Conservation (phyloP, 2,888 invertebrate genomes). For the Epiblema foenella region DNA sequence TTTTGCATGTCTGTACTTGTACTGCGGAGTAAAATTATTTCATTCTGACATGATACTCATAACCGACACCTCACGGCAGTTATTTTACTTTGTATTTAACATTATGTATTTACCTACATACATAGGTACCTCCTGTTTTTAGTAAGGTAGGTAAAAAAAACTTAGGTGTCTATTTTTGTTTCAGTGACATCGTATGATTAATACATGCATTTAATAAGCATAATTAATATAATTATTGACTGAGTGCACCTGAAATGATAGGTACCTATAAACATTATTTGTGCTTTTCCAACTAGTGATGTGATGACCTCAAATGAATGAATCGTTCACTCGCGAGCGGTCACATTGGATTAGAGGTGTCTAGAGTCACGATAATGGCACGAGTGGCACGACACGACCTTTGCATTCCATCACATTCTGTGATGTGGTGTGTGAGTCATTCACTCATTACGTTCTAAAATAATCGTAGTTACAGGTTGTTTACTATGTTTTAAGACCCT, state of each 20-base stretch:
- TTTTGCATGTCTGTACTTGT: neutral
- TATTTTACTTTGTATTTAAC: too few relatives aligned
- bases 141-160: too few relatives aligned
- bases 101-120: too few relatives aligned
- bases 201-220: too few relatives aligned
- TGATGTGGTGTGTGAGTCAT: slow-evolving; percentile 30
- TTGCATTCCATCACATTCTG: slow-evolving; percentile 32
- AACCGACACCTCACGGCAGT: neutral
- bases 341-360: slow-evolving; percentile 10
- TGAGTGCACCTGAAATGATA: too few relatives aligned
- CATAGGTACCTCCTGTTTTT: too few relatives aligned
- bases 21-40: neutral
- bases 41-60: neutral
- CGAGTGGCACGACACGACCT: slow-evolving; percentile 36
- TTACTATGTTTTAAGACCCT: neutral
- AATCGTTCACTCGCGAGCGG: slow-evolving; percentile 25
- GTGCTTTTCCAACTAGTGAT: slow-evolving; percentile 18
- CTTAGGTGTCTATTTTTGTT: too few relatives aligned
- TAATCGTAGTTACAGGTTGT: slow-evolving; percentile 9
- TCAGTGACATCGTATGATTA: too few relatives aligned
- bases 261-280: neutral
- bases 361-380: slow-evolving; percentile 36
- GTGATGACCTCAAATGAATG: slow-evolving; percentile 30
- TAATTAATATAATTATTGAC: too few relatives aligned
- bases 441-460: slow-evolving; percentile 20